Conservation (phyloP, 2,113 vertebrate genomes). For the Osmerus eperlanus region DNA sequence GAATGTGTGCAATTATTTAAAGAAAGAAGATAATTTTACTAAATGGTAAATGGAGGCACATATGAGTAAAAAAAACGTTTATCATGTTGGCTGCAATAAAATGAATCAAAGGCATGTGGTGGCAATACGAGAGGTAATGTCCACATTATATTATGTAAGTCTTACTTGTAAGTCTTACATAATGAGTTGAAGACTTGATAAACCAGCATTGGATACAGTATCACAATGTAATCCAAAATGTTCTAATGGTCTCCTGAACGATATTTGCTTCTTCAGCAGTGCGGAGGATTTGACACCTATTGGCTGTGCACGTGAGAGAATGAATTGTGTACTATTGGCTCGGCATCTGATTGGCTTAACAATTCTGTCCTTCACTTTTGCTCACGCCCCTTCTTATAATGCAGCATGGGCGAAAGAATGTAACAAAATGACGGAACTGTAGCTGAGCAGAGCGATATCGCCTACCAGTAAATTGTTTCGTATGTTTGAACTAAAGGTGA, state of each 20-base stretch:
- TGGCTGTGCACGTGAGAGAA: conserved; percentile 39
- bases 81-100: too few species aligned
- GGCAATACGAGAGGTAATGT: too few species aligned
- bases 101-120: too few species aligned
- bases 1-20: too few species aligned
- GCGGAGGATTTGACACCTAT: conserved; percentile 34
- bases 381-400: conserved; percentile 67
- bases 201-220: too few species aligned
- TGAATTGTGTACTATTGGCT: conserved; percentile 1
- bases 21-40: too few species aligned
- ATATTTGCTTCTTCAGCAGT: not conserved
- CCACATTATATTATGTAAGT: too few species aligned
- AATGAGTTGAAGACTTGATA: too few species aligned
- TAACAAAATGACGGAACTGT: conserved; percentile 59
- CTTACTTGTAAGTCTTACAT: too few species aligned
- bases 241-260: not conserved
- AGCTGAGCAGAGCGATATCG: conserved; percentile 33
- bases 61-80: too few species aligned
- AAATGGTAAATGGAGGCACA: too few species aligned
- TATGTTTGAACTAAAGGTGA: conserved; percentile 55
- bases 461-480: conserved; percentile 36
- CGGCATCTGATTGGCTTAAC: conserved; percentile 48
- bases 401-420: conserved; percentile 76
- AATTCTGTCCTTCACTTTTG: conserved; percentile 42
- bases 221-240: too few species aligned